phyloP scores from a whole-genome alignment of 2,888 invertebrate species.

The Prosapia bicincta region DNA sequence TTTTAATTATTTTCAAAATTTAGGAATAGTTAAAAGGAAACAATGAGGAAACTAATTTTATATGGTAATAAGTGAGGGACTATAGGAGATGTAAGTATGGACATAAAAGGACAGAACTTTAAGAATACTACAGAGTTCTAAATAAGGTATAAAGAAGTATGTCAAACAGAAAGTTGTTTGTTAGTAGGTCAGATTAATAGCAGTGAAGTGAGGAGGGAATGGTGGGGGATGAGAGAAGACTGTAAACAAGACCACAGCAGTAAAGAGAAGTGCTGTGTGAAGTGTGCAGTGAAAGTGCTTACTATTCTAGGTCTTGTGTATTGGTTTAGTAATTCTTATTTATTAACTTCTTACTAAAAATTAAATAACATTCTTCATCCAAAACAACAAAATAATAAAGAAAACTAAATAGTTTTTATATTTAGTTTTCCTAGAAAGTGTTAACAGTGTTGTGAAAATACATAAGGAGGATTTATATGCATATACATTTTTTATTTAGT shows the following conservation, averaged over 20 bases:
- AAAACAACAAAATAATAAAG: too few species aligned
- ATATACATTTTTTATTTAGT: too few species aligned
- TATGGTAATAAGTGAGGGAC: background rate
- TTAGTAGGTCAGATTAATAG: background rate
- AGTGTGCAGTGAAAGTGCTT: background rate
- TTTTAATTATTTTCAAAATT: too few species aligned
- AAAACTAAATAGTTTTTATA: too few species aligned
- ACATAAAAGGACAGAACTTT: background rate
- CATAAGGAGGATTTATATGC: too few species aligned
- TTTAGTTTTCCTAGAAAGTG: too few species aligned
- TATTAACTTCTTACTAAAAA: too few species aligned
- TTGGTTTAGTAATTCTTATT: conserved; percentile 10
- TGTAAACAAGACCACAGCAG: background rate
- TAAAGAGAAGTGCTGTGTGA: background rate
- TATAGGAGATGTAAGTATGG: background rate
- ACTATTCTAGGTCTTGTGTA: background rate
- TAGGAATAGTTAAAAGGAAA: too few species aligned
- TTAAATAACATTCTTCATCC: too few species aligned
- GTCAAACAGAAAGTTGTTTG: background rate
- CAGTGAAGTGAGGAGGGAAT: background rate
- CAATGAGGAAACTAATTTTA: too few species aligned
- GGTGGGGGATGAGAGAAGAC: background rate
- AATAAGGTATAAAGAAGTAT: background rate
- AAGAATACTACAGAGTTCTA: background rate
- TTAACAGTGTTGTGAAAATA: too few species aligned